Percentiles rank a stretch among this genome's conserved stretches.
These are phyloP conservation scores for Globicephala melas DNA, from an alignment of 2,113 vertebrate genomes.

Conservation along the genomic window DNA sequence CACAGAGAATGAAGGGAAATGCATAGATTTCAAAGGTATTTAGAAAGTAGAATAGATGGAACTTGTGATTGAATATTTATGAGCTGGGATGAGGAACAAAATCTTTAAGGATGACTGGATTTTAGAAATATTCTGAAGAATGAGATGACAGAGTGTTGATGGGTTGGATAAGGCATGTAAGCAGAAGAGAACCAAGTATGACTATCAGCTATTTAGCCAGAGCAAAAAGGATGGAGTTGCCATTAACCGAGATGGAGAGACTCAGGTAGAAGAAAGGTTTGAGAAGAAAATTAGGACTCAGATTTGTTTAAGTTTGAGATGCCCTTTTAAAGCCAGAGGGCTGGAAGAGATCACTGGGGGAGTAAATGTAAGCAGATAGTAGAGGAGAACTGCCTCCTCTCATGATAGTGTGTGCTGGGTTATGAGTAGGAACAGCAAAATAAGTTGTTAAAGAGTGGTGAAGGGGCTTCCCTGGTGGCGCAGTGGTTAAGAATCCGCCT, in stretches of 20 bases:
- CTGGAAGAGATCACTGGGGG: rapidly evolving
- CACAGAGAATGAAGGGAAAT: not conserved
- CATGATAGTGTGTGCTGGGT: not conserved
- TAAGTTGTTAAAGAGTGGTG: not conserved
- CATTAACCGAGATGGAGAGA: not conserved
- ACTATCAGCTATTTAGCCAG: not conserved
- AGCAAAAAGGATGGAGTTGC: not conserved
- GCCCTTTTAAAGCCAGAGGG: not conserved
- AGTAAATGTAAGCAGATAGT: not conserved
- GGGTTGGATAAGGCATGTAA: not conserved
- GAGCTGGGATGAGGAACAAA: not conserved
- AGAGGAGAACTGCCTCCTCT: not conserved
- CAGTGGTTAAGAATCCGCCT: no score
- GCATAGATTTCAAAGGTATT: not conserved
- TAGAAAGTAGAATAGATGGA: not conserved
- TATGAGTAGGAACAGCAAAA: not conserved
- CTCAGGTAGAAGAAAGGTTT: not conserved
- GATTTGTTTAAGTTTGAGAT: not conserved
- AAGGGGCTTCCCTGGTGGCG: no score
- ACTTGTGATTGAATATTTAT: not conserved
- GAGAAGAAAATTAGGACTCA: not conserved
- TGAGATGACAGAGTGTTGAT: not conserved
- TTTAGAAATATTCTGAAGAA: not conserved
- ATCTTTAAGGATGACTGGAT: not conserved
- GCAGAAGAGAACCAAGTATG: not conserved